Evolutionary conservation across 2,113 vertebrate species (phyloP).

Genomic region (Sorex fumeus): DNA sequence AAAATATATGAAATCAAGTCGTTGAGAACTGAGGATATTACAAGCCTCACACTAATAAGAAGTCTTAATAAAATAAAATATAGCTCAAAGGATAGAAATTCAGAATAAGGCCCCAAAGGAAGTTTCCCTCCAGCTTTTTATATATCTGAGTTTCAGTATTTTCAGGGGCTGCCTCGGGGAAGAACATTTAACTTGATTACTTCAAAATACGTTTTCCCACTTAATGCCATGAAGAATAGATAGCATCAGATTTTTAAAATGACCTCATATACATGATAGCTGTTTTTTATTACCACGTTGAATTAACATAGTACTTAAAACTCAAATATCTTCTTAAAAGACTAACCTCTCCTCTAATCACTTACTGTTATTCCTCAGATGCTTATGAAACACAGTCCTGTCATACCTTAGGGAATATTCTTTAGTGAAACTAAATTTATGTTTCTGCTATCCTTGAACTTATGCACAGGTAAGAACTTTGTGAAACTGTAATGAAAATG

Average conservation of each 20-base stretch:
- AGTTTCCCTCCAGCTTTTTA: not conserved
- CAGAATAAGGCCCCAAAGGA: not conserved
- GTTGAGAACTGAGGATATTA: constrained; percentile 51
- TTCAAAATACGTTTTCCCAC: constrained; percentile 22
- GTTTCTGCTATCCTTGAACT: constrained; percentile 22
- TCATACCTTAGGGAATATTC: constrained; percentile 49
- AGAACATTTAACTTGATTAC: constrained; percentile 54
- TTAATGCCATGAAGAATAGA: constrained; percentile 53
- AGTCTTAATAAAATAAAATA: constrained; percentile 60
- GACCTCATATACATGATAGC: not conserved
- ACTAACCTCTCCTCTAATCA: constrained; percentile 15
- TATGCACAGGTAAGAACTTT: not conserved
- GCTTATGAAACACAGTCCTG: not conserved
- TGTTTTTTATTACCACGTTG: not conserved
- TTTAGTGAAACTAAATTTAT: constrained; percentile 40
- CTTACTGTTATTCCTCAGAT: constrained; percentile 62
- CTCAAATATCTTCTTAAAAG: constrained; percentile 64
- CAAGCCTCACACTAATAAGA: constrained; percentile 13
- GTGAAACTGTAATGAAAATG: not conserved
- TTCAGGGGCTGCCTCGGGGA: not conserved
- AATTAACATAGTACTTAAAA: not conserved
- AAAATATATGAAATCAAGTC: constrained; percentile 71
- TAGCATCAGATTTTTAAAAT: constrained; percentile 26
- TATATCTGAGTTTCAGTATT: not conserved
- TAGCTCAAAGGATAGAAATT: constrained; percentile 9